phyloP scores from a whole-genome alignment of 2,113 vertebrate species.

The Hydrochoerus hydrochaeris region DNA sequence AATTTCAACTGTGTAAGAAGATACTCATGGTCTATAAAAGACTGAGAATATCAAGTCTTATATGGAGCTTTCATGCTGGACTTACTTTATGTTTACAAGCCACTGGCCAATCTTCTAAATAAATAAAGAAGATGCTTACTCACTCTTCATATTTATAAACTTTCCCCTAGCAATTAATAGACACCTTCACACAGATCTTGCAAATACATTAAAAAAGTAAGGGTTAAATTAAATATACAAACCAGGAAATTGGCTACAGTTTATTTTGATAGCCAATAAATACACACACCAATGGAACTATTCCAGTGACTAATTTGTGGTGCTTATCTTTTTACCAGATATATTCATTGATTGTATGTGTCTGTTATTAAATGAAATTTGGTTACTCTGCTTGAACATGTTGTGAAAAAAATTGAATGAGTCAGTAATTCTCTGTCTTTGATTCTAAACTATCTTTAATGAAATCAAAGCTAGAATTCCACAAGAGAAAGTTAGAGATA shows the following conservation, averaged over 20 bases:
- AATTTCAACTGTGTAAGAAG: background rate
- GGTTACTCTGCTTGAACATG: conserved; percentile 3
- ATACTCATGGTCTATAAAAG: too few species aligned
- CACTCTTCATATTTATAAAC: background rate
- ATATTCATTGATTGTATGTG: background rate
- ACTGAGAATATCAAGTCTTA: background rate
- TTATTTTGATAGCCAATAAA: background rate
- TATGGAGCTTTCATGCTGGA: background rate
- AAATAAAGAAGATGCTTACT: background rate
- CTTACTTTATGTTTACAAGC: background rate
- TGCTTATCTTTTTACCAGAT: background rate
- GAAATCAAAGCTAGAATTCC: background rate
- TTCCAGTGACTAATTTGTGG: background rate
- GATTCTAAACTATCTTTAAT: background rate
- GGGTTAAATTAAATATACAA: background rate
- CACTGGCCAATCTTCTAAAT: background rate
- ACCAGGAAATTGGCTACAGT: background rate
- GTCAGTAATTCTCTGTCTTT: background rate
- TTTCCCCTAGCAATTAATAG: background rate
- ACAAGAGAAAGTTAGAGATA: background rate
- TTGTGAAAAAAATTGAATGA: background rate
- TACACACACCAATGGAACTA: background rate
- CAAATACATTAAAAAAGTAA: background rate
- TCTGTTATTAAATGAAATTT: background rate
- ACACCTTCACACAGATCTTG: background rate